These are phyloP conservation scores for Fragum fragum DNA, from an alignment of 2,888 invertebrate species.

Conservation along the genomic window DNA sequence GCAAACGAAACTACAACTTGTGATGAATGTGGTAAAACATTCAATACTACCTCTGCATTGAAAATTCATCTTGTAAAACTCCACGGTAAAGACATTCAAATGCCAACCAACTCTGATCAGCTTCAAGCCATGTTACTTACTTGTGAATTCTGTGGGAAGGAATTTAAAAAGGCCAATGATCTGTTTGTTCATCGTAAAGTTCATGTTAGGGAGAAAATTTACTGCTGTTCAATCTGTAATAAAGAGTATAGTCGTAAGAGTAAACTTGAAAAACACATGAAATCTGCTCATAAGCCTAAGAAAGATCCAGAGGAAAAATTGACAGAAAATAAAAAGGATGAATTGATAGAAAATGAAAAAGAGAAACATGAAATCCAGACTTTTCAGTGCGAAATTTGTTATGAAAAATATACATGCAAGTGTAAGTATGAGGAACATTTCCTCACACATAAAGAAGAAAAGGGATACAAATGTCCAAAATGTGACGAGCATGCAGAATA, in stretches of 20 bases:
- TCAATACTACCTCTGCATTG: not conserved
- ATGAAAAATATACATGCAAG: not conserved
- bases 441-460: conserved; percentile 5
- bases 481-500: not conserved
- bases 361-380: not conserved
- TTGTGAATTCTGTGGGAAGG: conserved; percentile 20
- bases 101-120: not conserved
- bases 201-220: not conserved
- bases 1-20: not conserved
- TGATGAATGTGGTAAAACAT: not conserved
- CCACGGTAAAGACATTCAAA: conserved; percentile 1
- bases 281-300: not conserved
- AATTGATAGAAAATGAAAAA: not conserved
- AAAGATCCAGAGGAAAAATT: not conserved
- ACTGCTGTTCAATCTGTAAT: not conserved
- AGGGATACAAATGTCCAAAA: conserved; percentile 27
- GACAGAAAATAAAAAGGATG: not conserved
- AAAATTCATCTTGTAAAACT: conserved; percentile 22
- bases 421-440: conserved; percentile 14
- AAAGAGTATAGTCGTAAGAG: not conserved
- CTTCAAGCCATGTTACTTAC: conserved; percentile 12
- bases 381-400: conserved; percentile 13
- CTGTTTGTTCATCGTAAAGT: not conserved
- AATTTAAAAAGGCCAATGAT: not conserved
- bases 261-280: conserved; percentile 2